Evolutionary conservation across 2,888 invertebrate genomes (phyloP).

Genomic region (Vannuccia rotundouncinata): DNA sequence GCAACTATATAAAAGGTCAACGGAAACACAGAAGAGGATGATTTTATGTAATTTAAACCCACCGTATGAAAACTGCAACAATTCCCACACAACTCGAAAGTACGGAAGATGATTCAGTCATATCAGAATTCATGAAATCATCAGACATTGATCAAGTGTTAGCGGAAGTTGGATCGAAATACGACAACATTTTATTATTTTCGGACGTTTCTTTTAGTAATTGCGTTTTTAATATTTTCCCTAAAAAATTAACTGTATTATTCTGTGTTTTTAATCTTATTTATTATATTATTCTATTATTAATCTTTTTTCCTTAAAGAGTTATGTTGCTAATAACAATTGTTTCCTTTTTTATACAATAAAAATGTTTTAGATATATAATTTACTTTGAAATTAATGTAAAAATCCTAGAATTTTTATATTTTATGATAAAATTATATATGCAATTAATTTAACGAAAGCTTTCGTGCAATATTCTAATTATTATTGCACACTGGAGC

Average conservation of each 20-base stretch:
- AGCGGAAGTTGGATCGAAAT: neutral
- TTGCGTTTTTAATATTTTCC: neutral
- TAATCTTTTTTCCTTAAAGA: too few relatives aligned
- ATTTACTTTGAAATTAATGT: too few relatives aligned
- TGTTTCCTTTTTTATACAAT: too few relatives aligned
- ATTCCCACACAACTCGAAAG: neutral
- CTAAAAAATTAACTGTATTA: neutral
- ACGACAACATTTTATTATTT: neutral
- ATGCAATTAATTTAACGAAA: too few relatives aligned
- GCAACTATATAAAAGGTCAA: neutral
- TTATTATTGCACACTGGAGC: too few relatives aligned
- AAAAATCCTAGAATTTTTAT: too few relatives aligned
- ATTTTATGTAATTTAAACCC: neutral
- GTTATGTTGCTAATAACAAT: too few relatives aligned
- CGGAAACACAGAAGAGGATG: neutral
- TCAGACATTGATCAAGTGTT: neutral
- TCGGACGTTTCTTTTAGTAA: neutral
- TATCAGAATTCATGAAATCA: neutral
- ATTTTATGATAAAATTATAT: too few relatives aligned
- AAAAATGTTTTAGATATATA: too few relatives aligned
- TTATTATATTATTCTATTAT: too few relatives aligned
- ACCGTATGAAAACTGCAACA: neutral
- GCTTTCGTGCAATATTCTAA: too few relatives aligned
- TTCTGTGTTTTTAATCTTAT: neutral
- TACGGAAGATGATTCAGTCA: neutral